Evolutionary conservation across 1,140 invertebrate species (phyloP).

Genomic region (Penaeus japonicus): DNA sequence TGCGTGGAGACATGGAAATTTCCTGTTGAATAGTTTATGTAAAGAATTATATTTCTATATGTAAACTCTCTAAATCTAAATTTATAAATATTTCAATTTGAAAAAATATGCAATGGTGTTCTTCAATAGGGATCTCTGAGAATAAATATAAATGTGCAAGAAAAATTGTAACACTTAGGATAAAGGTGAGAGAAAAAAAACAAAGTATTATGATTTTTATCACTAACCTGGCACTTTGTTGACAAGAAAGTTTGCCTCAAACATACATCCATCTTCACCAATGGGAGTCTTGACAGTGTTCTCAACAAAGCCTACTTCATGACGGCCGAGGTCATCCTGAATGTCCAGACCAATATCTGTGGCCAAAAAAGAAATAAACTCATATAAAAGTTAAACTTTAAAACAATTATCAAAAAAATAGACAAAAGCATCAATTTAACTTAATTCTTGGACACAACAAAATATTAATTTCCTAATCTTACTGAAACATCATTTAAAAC

Average conservation of each 20-base stretch:
- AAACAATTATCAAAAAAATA: not conserved
- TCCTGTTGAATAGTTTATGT: conserved; percentile 64
- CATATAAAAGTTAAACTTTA: not conserved
- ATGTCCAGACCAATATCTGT: conserved; percentile 72
- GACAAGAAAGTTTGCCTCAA: conserved; percentile 70
- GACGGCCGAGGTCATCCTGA: conserved; percentile 73
- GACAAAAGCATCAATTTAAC: too few relatives aligned
- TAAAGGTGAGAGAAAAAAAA: not conserved
- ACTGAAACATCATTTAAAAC: too few relatives aligned
- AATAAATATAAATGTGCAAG: too few relatives aligned
- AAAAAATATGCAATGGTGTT: too few relatives aligned
- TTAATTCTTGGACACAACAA: too few relatives aligned
- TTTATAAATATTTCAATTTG: too few relatives aligned
- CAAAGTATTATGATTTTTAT: not conserved
- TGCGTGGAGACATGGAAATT: conserved; percentile 75
- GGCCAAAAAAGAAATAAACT: conserved; percentile 18
- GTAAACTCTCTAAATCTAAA: not conserved
- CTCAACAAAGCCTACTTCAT: conserved; percentile 73
- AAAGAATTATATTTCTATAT: not conserved
- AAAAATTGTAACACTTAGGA: too few relatives aligned
- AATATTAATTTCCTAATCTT: too few relatives aligned
- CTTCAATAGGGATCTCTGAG: too few relatives aligned
- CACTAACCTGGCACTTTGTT: conserved; percentile 68
- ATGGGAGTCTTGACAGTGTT: conserved; percentile 69
- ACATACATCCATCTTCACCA: conserved; percentile 68